A percentile compares a stretch with the other conserved stretches of the same genome.
phyloP scores from a whole-genome alignment of 2,113 vertebrate genomes.

The Formicarius rufipectus region DNA sequence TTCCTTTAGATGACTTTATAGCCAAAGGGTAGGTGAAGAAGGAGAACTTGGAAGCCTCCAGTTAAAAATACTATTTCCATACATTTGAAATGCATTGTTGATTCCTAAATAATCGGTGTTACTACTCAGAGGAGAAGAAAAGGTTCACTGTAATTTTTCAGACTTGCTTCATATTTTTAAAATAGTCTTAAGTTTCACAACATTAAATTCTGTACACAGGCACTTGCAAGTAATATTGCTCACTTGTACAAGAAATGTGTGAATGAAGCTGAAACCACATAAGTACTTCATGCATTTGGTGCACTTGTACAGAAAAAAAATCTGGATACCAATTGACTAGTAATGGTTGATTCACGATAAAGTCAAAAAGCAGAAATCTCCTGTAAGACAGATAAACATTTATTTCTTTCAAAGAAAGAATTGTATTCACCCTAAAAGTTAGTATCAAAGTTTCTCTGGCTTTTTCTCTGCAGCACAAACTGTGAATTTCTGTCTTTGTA shows the following conservation, averaged over 20 bases:
- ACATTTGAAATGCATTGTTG: not conserved
- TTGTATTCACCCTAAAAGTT: not conserved
- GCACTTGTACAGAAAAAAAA: too few species aligned
- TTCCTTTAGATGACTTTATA: rapidly evolving
- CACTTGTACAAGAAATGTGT: not conserved
- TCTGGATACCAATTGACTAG: not conserved
- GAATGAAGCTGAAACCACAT: not conserved
- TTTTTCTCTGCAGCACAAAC: not conserved
- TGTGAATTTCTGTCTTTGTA: not conserved
- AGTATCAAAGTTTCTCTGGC: not conserved
- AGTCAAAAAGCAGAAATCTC: not conserved
- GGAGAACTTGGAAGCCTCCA: not conserved
- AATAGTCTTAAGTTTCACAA: not conserved
- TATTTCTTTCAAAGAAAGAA: not conserved
- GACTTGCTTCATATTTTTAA: not conserved
- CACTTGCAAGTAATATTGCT: not conserved
- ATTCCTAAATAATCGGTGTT: not conserved
- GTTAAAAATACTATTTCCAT: not conserved
- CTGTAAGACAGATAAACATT: not conserved
- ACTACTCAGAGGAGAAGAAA: not conserved
- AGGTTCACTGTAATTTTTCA: not conserved
- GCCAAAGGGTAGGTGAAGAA: not conserved
- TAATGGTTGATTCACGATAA: not conserved
- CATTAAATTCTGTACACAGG: not conserved
- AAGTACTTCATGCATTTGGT: not conserved